Evolutionary conservation across 1,140 invertebrate species (phyloP).

Genomic region (Cydia amplana): DNA sequence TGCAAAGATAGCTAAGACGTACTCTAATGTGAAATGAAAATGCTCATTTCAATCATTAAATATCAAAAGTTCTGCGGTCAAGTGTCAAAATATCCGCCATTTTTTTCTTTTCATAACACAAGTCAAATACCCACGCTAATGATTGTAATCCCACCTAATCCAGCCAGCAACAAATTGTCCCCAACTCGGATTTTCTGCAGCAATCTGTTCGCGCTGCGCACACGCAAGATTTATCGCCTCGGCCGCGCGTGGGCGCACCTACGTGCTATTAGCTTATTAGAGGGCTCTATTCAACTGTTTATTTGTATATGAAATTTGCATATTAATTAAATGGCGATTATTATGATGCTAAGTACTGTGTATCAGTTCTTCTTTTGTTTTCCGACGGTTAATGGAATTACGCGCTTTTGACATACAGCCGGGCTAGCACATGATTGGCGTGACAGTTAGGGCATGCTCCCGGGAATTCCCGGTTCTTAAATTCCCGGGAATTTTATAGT

Average conservation of each 20-base stretch:
- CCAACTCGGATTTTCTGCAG: constrained; percentile 20
- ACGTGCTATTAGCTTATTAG: constrained; percentile 46
- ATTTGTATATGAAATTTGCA: constrained; percentile 54
- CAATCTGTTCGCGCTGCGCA: constrained; percentile 20
- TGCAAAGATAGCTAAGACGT: too few species aligned
- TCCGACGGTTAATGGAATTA: neutral
- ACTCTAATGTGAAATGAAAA: too few species aligned
- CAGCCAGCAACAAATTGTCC: constrained; percentile 24
- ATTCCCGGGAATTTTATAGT: too few species aligned
- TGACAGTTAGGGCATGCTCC: too few species aligned
- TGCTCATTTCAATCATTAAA: too few species aligned
- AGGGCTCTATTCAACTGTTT: constrained; percentile 46
- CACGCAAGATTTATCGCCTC: constrained; percentile 53
- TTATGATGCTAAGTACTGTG: constrained; percentile 37
- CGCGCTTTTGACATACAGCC: neutral
- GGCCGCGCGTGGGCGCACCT: constrained; percentile 54
- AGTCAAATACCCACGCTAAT: neutral
- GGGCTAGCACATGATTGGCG: too few species aligned
- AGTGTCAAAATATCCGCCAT: too few species aligned
- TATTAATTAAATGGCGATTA: constrained; percentile 50
- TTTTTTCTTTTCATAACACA: neutral
- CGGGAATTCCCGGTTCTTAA: too few species aligned
- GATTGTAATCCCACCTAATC: constrained; percentile 13
- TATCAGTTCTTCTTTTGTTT: constrained; percentile 12
- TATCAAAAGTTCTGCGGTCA: too few species aligned